Evolutionary conservation across 2,113 vertebrate genomes (phyloP).

Genomic region (Paradoxurus hermaphroditus): DNA sequence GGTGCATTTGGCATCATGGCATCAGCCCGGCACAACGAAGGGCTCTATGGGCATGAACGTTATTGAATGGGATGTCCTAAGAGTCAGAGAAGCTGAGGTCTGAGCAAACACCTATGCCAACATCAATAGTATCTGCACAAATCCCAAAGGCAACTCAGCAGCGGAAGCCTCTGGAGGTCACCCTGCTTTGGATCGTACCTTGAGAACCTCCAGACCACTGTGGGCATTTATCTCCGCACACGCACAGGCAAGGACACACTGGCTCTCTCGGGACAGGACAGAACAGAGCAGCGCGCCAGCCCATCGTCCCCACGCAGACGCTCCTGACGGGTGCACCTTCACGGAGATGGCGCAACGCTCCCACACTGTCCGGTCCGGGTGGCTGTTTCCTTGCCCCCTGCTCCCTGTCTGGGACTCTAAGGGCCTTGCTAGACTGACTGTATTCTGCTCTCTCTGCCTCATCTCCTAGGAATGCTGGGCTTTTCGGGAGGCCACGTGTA

Average conservation of each 20-base stretch:
- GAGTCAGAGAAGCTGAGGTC: neutral
- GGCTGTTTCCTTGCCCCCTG: neutral
- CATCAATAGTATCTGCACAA: too few relatives aligned
- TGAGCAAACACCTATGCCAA: neutral
- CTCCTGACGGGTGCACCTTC: neutral
- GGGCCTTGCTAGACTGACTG: accelerated
- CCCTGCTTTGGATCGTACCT: neutral
- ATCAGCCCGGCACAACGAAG: neutral
- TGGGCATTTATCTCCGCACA: neutral
- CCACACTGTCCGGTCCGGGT: neutral
- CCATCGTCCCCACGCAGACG: accelerated
- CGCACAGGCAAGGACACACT: neutral
- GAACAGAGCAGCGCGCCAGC: too few relatives aligned
- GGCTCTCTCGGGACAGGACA: neutral
- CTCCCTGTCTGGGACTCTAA: accelerated
- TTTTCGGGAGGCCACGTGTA: neutral
- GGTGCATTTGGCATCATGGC: accelerated
- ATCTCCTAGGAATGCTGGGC: neutral
- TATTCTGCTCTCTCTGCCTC: neutral
- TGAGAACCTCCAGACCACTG: neutral
- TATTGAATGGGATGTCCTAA: neutral
- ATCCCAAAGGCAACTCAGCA: too few relatives aligned
- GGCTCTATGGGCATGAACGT: neutral
- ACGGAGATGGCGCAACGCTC: neutral
- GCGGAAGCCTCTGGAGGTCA: neutral